Conservation (phyloP, 2,113 vertebrate species). For the Esox niger region DNA sequence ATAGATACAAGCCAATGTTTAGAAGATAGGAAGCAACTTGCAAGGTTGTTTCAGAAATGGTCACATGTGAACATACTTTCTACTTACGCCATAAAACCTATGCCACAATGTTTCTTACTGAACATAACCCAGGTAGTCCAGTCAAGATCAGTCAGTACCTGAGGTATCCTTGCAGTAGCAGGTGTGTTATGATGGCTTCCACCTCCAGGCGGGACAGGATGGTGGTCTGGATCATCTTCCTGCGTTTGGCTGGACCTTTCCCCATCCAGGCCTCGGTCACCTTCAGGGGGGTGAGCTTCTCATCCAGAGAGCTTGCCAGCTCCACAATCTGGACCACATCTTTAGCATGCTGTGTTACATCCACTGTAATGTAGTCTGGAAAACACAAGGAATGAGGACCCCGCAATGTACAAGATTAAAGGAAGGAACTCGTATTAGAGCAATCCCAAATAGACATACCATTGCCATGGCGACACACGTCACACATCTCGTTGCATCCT, state of each 20-base stretch:
- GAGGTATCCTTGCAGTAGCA: conserved; percentile 87
- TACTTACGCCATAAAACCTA: too few relatives aligned
- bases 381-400: background rate
- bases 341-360: conserved; percentile 78
- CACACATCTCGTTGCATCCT: conserved; percentile 89
- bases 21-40: too few relatives aligned
- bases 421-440: too few relatives aligned
- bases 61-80: too few relatives aligned
- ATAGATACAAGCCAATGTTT: too few relatives aligned
- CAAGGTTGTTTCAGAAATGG: too few relatives aligned
- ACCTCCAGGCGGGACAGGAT: conserved; percentile 76
- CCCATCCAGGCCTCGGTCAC: conserved; percentile 89
- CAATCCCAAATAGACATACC: conserved; percentile 65
- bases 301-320: conserved; percentile 75
- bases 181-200: conserved; percentile 79
- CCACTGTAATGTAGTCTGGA: conserved; percentile 73
- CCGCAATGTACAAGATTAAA: too few relatives aligned
- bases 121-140: background rate
- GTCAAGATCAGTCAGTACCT: conserved; percentile 67
- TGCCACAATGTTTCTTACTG: too few relatives aligned
- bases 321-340: conserved; percentile 85
- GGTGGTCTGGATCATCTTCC: conserved; percentile 76
- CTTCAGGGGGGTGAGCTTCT: conserved; percentile 92
- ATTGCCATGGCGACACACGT: conserved; percentile 78
- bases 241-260: conserved; percentile 81